phyloP scores from a whole-genome alignment of 2,797 vertebrate species.

The Choloepus didactylus region DNA sequence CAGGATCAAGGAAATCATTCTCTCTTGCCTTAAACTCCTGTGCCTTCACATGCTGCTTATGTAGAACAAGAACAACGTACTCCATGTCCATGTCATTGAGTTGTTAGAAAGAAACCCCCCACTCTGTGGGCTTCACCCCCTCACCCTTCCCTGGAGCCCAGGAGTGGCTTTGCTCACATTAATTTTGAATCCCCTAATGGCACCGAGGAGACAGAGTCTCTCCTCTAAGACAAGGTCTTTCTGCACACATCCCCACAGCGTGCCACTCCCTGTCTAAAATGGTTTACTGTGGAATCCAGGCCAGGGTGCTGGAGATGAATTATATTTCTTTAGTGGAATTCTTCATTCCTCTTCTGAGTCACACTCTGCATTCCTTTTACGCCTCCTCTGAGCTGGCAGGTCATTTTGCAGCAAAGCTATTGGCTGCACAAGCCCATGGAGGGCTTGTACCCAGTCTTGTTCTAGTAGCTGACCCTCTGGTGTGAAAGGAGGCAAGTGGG shows the following conservation, averaged over 20 bases:
- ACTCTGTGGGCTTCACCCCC: too few relatives aligned
- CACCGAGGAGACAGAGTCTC: background rate
- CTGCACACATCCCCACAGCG: background rate
- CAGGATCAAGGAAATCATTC: background rate
- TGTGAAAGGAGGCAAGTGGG: slow-evolving; percentile 23
- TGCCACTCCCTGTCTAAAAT: background rate
- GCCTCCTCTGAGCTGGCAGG: slow-evolving; percentile 47
- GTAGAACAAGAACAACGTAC: background rate
- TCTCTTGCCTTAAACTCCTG: background rate
- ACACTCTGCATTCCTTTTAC: slow-evolving; percentile 71
- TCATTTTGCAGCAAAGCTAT: slow-evolving; percentile 46
- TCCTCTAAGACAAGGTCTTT: background rate
- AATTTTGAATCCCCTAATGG: background rate
- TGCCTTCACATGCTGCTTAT: background rate
- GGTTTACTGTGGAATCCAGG: slow-evolving; percentile 65
- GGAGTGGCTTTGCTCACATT: background rate
- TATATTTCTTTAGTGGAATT: slow-evolving; percentile 67
- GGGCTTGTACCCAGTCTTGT: slow-evolving; percentile 47
- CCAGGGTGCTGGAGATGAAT: slow-evolving; percentile 57
- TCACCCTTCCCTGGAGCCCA: too few relatives aligned
- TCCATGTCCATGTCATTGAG: background rate
- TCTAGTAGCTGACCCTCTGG: slow-evolving; percentile 67
- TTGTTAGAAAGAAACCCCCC: background rate
- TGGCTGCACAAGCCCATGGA: slow-evolving; percentile 6
- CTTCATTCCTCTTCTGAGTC: slow-evolving; percentile 43